Percentiles rank a stretch among this genome's conserved stretches.
Evolutionary conservation across 1,140 invertebrate species (phyloP).

Genomic region (Drosophila auraria): DNA sequence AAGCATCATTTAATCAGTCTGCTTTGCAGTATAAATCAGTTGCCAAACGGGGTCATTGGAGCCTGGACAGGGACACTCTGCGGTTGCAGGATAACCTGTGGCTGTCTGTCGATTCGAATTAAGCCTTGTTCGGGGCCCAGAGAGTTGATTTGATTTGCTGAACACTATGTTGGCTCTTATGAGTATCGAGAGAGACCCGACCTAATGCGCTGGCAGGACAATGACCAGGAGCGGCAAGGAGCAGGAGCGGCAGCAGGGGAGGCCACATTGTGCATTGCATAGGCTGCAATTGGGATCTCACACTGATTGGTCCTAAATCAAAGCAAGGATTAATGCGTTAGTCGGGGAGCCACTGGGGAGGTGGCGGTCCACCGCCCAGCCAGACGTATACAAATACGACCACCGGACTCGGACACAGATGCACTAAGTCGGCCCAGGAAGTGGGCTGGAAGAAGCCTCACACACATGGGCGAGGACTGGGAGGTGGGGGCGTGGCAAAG

Average conservation of each 20-base stretch:
- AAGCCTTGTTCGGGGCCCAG: conserved; percentile 16
- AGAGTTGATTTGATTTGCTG: conserved; percentile 43
- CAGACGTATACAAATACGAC: conserved; percentile 34
- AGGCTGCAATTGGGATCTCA: conserved; percentile 42
- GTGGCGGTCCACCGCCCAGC: neutral
- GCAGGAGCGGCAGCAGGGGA: neutral
- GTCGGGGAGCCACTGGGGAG: conserved; percentile 21
- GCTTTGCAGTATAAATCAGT: conserved; percentile 74
- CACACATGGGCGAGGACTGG: conserved; percentile 86
- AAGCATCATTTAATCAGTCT: conserved; percentile 77
- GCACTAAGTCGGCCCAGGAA: conserved; percentile 52
- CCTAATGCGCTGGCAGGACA: conserved; percentile 5
- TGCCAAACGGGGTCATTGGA: conserved; percentile 52
- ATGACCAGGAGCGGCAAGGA: neutral
- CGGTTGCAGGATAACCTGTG: conserved; percentile 27
- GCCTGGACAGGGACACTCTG: conserved; percentile 4
- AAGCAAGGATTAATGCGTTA: conserved; percentile 80
- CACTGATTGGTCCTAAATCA: conserved; percentile 77
- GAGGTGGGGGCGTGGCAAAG: conserved; percentile 87
- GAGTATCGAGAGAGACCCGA: conserved; percentile 23
- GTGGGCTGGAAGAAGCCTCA: conserved; percentile 85
- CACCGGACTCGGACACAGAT: neutral
- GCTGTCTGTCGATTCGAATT: conserved; percentile 25
- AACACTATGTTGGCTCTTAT: conserved; percentile 38
- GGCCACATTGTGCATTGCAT: conserved; percentile 16